Evolutionary conservation across 2,113 vertebrate species (phyloP), one percentile per base, ranked within the genome.

Genomic region (Lucifuga dentata): DNA sequence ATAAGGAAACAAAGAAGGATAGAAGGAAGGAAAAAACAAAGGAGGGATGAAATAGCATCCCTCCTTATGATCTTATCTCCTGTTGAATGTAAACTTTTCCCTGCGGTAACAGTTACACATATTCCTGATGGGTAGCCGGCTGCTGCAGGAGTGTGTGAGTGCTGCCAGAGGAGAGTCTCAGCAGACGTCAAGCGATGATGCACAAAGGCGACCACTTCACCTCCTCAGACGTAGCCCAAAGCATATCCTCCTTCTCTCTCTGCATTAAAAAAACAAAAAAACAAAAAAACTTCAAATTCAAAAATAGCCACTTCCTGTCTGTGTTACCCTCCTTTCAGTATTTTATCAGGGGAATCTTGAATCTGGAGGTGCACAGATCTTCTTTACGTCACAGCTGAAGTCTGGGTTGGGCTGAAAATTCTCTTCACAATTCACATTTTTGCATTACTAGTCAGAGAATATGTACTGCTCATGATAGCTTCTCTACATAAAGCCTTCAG

Each of bases 181-280:
- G 65, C 68, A 62, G 65, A 76, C 71, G 75, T 56, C 46, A 46
- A 44, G 67, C 67, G 41, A 65, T 23, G 57, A 74, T 56, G 71
- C 55, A 78, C 69, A 88, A 65, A 69, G 72, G 41, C 3, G 35
- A 69, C 33, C 52, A 23, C 68, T 76, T 80, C 69, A 81, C 67
- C 74, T 50, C 24, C 23, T 5, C 26, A 52, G 55, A 26, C 15
- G 17, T 68, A 64, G 65, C 80, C 80, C 49, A 24, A 55, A 80
- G 76, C 56, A 24, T n/a, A 17, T 43, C 43, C 43, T 64, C 15
- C 17, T n/a, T 7, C 40, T 64, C 67, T 26, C 35, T 16, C 17
- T 49, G 49, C 55, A 51, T 39, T 2, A 13, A 36, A 23, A 23
- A 23, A 19, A 44, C 44, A 60, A 26, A 32, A 35, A 8, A n/a